These are phyloP conservation scores for Eptesicus fuscus DNA, from an alignment of 2,113 vertebrate genomes.

Conservation along the genomic window DNA sequence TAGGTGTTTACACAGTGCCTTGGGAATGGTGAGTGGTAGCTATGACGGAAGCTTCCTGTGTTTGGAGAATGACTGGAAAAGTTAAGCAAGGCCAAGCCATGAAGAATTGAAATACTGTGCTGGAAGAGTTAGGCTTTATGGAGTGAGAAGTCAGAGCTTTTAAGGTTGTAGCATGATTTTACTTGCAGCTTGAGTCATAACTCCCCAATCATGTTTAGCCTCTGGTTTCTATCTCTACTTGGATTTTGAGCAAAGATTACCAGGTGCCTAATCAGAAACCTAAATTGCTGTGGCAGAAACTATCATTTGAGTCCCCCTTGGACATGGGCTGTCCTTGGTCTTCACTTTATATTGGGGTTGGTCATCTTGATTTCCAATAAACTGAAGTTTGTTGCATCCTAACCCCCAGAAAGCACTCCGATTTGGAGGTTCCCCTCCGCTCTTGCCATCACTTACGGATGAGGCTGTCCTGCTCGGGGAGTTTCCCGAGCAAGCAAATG, in stretches of 20 bases:
- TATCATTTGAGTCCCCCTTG: background rate
- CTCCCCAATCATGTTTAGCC: background rate
- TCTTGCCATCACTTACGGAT: background rate
- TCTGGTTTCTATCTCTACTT: background rate
- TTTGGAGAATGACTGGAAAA: background rate
- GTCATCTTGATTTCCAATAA: background rate
- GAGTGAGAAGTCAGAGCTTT: background rate
- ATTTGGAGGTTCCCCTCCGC: background rate
- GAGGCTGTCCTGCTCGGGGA: background rate
- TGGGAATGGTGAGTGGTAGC: background rate
- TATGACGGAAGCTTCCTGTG: background rate
- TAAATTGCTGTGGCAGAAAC: background rate
- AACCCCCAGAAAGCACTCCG: background rate
- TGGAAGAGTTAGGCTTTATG: background rate
- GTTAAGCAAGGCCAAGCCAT: background rate
- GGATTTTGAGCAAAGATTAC: background rate
- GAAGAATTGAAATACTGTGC: background rate
- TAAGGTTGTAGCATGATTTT: background rate
- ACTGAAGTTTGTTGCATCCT: background rate
- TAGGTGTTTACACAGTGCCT: background rate
- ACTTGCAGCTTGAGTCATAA: background rate
- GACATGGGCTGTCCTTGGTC: background rate
- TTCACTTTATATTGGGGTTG: background rate
- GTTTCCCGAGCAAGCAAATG: constrained; percentile 40
- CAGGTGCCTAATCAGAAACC: background rate